Conservation (phyloP, 2,113 vertebrate genomes). For the Ariopsis seemanni region DNA sequence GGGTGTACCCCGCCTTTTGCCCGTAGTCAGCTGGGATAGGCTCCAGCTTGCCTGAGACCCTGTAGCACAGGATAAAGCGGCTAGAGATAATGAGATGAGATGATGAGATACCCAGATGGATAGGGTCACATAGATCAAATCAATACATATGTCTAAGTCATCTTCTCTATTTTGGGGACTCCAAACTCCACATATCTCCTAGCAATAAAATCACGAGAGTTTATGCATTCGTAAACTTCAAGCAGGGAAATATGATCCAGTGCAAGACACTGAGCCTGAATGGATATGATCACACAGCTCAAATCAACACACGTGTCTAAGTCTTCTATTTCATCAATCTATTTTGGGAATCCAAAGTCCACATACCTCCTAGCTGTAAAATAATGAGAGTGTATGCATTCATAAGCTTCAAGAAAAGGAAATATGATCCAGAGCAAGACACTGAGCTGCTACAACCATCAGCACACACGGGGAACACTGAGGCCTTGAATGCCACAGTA, state of each 20-base stretch:
- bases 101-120: neutral
- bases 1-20: too few relatives aligned
- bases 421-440: constrained; percentile 10
- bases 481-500: neutral
- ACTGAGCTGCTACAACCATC: neutral
- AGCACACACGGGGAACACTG: constrained; percentile 3
- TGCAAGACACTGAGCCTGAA: neutral
- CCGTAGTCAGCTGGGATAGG: too few relatives aligned
- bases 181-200: neutral
- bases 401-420: neutral
- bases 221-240: neutral
- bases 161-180: neutral
- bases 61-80: too few relatives aligned
- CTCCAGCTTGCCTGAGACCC: too few relatives aligned
- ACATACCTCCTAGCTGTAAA: neutral
- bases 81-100: too few relatives aligned
- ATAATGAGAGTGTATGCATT: neutral
- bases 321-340: neutral
- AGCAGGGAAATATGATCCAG: constrained; percentile 18
- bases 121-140: neutral
- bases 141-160: neutral
- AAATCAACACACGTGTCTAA: neutral
- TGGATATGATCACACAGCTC: neutral
- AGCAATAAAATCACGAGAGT: neutral
- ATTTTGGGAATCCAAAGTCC: constrained; percentile 1